Evolutionary conservation across 2,888 invertebrate genomes (phyloP), one percentile per base, ranked within the genome.

Genomic region (Chelonus formosanus): DNA sequence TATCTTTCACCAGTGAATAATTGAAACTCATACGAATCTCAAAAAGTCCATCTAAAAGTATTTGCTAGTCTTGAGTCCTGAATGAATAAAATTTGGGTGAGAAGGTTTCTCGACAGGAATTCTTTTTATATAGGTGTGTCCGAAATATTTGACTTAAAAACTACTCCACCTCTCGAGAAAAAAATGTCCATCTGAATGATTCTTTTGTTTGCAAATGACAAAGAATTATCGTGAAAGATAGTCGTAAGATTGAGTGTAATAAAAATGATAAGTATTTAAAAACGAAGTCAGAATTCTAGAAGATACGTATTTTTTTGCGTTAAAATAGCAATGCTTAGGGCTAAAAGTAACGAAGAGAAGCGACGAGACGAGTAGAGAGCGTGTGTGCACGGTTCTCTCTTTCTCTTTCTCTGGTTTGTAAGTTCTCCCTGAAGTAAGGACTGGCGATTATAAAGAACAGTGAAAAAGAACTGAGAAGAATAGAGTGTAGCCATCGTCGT

Each of bases 401-500:
- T 35, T 57, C 52, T 36, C 44, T 55, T 58, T 52, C 56, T 43
- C 34, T 56, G 67, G 64, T 63, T 59, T 61, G 66, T 20, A 47
- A 34, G 35, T 32, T 40, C 52, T 78, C 77, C 72, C 71, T 71
- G 76, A 71, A 74, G 78, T 76, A 74, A 77, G 76, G 77, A 77
- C 80, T 78, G 80, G 80, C 80, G 82, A 83, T 82, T 83, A 81
- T 83, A 81, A 83, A 81, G 83, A 82, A 80, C 79, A 80, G 80
- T 79, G 77, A 81, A 83, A 81, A 81, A 75, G 71, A 70, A 71
- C 69, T 35, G 70, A 71, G 68, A 71, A 71, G 72, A 67, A 74
- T 71, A 73, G 72, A 73, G 71, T 69, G 72, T 72, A 74, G 72
- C 71, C 68, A 71, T 71, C 69, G 72, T 73, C 69, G 71, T 70